These are phyloP conservation scores for Diadema setosum DNA, from an alignment of 35 echinoderm and acorn worm genomes.

Conservation along the genomic window DNA sequence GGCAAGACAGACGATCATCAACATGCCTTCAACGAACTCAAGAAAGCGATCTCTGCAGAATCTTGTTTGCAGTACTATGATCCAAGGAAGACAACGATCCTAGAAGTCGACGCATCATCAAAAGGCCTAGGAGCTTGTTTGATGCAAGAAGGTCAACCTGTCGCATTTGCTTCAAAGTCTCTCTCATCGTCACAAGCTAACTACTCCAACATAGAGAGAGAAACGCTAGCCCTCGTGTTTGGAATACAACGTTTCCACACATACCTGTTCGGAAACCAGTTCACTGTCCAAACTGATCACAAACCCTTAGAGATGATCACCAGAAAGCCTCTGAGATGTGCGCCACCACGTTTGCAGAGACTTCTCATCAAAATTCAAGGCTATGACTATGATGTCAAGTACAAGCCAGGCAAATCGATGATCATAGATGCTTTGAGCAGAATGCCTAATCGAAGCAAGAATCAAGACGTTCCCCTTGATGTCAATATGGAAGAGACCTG, in stretches of 20 bases:
- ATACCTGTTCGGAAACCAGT: constrained; percentile 18
- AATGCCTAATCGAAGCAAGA: too few relatives aligned
- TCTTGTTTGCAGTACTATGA: constrained; percentile 50
- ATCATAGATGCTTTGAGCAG: constrained; percentile 46
- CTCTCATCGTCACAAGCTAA: constrained; percentile 1
- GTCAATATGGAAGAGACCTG: too few relatives aligned
- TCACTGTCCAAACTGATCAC: constrained; percentile 33
- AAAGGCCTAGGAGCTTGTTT: constrained; percentile 59
- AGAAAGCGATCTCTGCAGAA: neutral
- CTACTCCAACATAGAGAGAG: constrained; percentile 19
- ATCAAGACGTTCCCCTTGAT: too few relatives aligned
- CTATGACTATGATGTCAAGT: too few relatives aligned
- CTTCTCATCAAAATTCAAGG: too few relatives aligned
- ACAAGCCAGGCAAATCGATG: constrained; percentile 44
- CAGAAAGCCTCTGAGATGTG: constrained; percentile 7
- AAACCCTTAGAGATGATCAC: constrained; percentile 49
- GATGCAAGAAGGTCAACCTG: constrained; percentile 28
- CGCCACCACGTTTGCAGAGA: constrained; percentile 30
- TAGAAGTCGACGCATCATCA: constrained; percentile 57
- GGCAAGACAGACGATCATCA: constrained; percentile 22
- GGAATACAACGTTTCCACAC: constrained; percentile 30
- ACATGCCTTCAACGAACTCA: neutral
- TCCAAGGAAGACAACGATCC: neutral
- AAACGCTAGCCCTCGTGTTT: constrained; percentile 30
- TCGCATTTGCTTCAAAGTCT: too few relatives aligned